These are phyloP conservation scores for Fissipunctia ypsillon DNA, from an alignment of 2,888 invertebrate genomes.

Conservation along the genomic window DNA sequence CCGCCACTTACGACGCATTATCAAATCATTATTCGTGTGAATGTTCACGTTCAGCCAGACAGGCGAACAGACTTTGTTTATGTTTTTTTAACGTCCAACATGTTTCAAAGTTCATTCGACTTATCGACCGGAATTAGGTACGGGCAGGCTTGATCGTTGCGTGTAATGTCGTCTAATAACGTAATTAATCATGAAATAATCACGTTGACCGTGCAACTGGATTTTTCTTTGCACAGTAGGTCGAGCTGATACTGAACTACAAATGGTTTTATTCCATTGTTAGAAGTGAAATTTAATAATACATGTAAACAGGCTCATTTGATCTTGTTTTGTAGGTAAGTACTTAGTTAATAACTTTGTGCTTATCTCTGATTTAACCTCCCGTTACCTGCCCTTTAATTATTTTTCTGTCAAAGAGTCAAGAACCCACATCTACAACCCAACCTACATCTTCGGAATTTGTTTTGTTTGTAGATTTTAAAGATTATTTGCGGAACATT, in stretches of 20 bases:
- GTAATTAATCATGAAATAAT: constrained; percentile 13
- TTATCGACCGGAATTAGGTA: constrained; percentile 69
- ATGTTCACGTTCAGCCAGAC: constrained; percentile 62
- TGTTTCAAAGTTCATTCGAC: constrained; percentile 73
- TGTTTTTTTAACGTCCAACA: constrained; percentile 70
- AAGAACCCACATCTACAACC: too few species aligned
- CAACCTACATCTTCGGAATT: too few species aligned
- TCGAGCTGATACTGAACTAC: constrained; percentile 28
- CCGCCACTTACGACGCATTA: constrained; percentile 42
- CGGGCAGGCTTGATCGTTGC: constrained; percentile 66
- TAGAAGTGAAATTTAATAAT: constrained; percentile 10
- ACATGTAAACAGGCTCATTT: constrained; percentile 25
- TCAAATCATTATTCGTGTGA: constrained; percentile 47
- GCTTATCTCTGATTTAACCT: neutral
- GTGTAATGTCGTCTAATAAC: constrained; percentile 42
- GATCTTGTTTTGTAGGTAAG: neutral
- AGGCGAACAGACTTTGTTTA: constrained; percentile 68
- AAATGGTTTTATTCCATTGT: constrained; percentile 26
- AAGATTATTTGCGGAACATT: neutral
- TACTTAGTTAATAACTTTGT: neutral
- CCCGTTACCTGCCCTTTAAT: neutral
- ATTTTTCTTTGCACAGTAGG: constrained; percentile 30
- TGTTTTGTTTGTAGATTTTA: too few species aligned
- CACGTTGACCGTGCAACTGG: constrained; percentile 22
- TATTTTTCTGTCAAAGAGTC: neutral